Evolutionary conservation across 2,113 vertebrate genomes (phyloP).

Genomic region (Tenebrosternarchus preto): DNA sequence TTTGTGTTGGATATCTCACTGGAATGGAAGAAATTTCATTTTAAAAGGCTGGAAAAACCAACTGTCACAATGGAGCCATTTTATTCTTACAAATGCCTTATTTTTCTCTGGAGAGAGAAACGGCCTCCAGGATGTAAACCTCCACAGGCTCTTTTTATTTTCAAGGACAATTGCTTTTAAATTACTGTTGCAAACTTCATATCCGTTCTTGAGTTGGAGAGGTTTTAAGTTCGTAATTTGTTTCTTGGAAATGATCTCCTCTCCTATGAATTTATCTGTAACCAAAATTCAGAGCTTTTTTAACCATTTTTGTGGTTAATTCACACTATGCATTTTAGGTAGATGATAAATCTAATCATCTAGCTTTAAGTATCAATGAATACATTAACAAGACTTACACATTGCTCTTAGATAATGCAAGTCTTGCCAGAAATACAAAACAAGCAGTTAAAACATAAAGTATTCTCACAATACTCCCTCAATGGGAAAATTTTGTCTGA

Average conservation of each 20-base stretch:
- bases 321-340: neutral
- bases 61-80: constrained; percentile 20
- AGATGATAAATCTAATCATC: neutral
- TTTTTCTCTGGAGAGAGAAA: neutral
- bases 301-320: neutral
- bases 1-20: constrained; percentile 49
- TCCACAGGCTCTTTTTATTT: constrained; percentile 22
- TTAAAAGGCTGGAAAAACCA: constrained; percentile 38
- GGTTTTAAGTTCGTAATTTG: neutral
- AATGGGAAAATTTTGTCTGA: too few species aligned
- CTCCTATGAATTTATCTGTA: neutral
- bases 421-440: neutral
- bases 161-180: constrained; percentile 23
- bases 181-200: constrained; percentile 24
- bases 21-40: constrained; percentile 48
- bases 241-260: constrained; percentile 2
- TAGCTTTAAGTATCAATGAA: neutral
- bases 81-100: constrained; percentile 14
- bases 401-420: neutral
- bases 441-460: neutral
- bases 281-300: neutral
- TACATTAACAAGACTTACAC: neutral
- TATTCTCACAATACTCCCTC: too few species aligned
- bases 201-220: constrained; percentile 3
- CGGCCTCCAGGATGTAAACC: constrained; percentile 6